phyloP scores from a whole-genome alignment of 2,888 invertebrate genomes.

The Xestoiulus laeticollis region DNA sequence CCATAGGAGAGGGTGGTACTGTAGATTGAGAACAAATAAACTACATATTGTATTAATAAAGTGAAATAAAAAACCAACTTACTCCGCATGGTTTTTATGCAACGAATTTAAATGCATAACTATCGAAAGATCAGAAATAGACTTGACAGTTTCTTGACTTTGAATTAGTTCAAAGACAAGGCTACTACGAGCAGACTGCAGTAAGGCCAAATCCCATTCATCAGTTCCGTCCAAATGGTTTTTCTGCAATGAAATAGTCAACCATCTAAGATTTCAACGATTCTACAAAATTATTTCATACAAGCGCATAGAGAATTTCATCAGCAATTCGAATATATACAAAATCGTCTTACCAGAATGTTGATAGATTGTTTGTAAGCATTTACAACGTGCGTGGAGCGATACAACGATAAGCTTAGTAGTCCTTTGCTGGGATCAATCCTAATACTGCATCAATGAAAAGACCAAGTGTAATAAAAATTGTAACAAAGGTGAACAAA shows the following conservation, averaged over 20 bases:
- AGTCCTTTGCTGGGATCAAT: slow-evolving; percentile 75
- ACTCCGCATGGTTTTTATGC: slow-evolving; percentile 75
- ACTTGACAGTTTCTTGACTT: slow-evolving; percentile 79
- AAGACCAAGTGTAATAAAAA: not conserved
- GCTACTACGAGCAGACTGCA: slow-evolving; percentile 85
- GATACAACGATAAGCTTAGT: slow-evolving; percentile 76
- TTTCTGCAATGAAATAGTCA: slow-evolving; percentile 61
- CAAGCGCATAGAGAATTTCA: not conserved
- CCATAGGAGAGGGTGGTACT: too few species aligned
- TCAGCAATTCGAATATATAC: slow-evolving; percentile 12
- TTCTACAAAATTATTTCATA: not conserved
- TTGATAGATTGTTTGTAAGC: slow-evolving; percentile 81
- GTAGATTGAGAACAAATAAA: too few species aligned
- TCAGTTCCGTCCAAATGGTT: slow-evolving; percentile 70
- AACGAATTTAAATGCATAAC: slow-evolving; percentile 76
- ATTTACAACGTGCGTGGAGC: slow-evolving; percentile 75
- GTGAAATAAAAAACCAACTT: slow-evolving; percentile 53
- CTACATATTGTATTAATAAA: not conserved
- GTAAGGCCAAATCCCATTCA: slow-evolving; percentile 76
- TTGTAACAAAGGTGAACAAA: not conserved
- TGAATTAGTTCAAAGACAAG: slow-evolving; percentile 87
- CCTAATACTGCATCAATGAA: slow-evolving; percentile 67
- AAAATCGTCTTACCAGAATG: slow-evolving; percentile 71
- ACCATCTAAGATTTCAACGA: too few species aligned
- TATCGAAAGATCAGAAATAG: slow-evolving; percentile 77